Base-by-base conservation (phyloP, 2,888 invertebrate genomes). In the Liodrosophila aerea region DNA sequence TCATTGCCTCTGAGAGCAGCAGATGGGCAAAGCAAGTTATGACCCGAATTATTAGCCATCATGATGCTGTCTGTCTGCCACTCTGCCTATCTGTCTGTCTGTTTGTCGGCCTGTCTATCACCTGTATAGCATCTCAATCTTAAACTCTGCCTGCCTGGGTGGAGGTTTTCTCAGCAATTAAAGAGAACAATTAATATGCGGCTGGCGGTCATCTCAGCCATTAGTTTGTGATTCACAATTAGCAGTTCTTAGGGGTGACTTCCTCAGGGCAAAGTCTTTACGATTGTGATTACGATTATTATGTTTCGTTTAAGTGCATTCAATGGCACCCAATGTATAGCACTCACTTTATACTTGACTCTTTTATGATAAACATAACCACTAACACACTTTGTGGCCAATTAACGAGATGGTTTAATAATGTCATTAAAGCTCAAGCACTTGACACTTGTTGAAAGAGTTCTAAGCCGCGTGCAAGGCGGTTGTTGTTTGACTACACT, bases 1-100 rank as follows among this genome's bases (percentile, higher is more conserved):
- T 81, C 81, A 85, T 81, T 81, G 81, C 72, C 78, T 73, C 71
- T 59, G 62, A 57, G 37, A 72, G 59, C 63, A 70, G 49, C 63
- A 70, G 49, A 53, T 22, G 73, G 58, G 66, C 64, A 64, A 56
- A 80, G 68, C 78, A 73, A 81, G 75, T 77, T 84, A 56, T 78
- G 81, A 85, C 85, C 72, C 82, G 71, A 81, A 75, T 73, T 64
- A 58, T 68, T 60, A 51, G 73, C 59, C 31, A 50, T 11, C 46
- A 5, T 30, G 12, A 34, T 34, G 12, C n/a, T 47, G 40, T 29
- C 34, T 12, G 15, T 31, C 12, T 31, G 22, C 12, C 9, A 4
- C 9, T 41, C 13, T 36, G 22, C 12, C 9, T 8, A 11, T 41
- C 13, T 36, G 27, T 36, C 1, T 40, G 41, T 40, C 46, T 46